A percentile compares a stretch with the other conserved stretches of the same genome.
phyloP scores from a whole-genome alignment of 2,797 vertebrate genomes.

The Cyprinodon diabolis region DNA sequence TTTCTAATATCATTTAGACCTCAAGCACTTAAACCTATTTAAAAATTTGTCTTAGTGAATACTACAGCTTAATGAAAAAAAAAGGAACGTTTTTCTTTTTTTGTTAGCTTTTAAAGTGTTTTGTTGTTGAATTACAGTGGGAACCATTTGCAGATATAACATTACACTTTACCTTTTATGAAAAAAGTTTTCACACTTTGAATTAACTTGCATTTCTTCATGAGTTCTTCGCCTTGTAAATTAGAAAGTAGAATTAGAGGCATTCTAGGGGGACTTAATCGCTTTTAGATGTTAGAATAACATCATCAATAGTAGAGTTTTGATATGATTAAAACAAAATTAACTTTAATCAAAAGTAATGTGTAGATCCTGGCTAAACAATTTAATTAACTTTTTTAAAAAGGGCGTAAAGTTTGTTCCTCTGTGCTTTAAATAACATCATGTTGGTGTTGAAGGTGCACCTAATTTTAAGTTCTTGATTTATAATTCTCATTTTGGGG shows the following conservation, averaged over 20 bases:
- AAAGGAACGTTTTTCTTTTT: slow-evolving; percentile 1
- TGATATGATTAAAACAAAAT: neutral
- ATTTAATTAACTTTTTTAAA: neutral
- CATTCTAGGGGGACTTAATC: neutral
- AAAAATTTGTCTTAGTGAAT: slow-evolving; percentile 26
- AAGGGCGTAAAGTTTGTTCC: neutral
- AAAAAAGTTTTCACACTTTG: neutral
- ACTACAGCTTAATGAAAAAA: slow-evolving; percentile 24
- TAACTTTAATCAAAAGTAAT: neutral
- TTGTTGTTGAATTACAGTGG: neutral
- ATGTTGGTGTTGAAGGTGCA: neutral
- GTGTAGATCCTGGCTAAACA: no score
- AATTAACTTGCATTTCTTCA: neutral
- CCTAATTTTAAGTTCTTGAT: neutral
- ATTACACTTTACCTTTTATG: slow-evolving; percentile 1
- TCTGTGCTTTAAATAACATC: neutral
- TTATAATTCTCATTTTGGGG: neutral
- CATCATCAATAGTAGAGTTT: neutral
- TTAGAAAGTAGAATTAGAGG: neutral
- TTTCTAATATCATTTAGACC: slow-evolving; percentile 6
- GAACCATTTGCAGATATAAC: neutral
- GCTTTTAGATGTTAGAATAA: neutral
- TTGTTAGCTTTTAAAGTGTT: slow-evolving; percentile 1
- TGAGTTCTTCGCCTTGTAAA: neutral
- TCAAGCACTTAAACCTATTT: slow-evolving; percentile 8